phyloP scores from a whole-genome alignment of 1,140 invertebrate species.

The Lysiphlebus fabarum region DNA sequence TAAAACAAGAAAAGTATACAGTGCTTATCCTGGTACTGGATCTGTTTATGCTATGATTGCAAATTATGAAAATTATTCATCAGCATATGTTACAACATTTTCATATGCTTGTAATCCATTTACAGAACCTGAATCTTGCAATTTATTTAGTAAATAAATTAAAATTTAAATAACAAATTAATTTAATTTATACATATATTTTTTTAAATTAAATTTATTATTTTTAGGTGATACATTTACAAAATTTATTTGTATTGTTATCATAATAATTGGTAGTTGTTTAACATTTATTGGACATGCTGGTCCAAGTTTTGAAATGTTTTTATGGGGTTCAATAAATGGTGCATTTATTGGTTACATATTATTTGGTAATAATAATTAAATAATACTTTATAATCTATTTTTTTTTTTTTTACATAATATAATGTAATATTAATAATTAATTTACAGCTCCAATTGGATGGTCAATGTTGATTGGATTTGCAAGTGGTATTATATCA shows the following conservation, averaged over 20 bases:
- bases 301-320: slow-evolving; percentile 63
- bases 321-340: slow-evolving; percentile 53
- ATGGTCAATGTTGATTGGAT: background rate
- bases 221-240: slow-evolving; percentile 50
- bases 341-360: slow-evolving; percentile 55
- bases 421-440: no score
- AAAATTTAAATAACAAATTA: background rate
- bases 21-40: slow-evolving; percentile 64
- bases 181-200: background rate
- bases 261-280: slow-evolving; percentile 61
- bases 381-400: no score
- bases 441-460: no score
- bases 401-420: no score
- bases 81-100: slow-evolving; percentile 65
- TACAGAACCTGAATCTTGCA: slow-evolving; percentile 48
- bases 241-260: slow-evolving; percentile 53
- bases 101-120: slow-evolving; percentile 64
- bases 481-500: background rate
- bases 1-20: slow-evolving; percentile 55
- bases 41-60: slow-evolving; percentile 64
- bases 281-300: slow-evolving; percentile 62
- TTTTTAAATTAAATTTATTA: slow-evolving; percentile 16
- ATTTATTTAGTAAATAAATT: slow-evolving; percentile 47
- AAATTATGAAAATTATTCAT: slow-evolving; percentile 46
- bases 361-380: slow-evolving; percentile 33